Evolutionary conservation across 2,797 vertebrate genomes (phyloP), one percentile per base, ranked within the genome.

Genomic region (Carcharodon carcharias): DNA sequence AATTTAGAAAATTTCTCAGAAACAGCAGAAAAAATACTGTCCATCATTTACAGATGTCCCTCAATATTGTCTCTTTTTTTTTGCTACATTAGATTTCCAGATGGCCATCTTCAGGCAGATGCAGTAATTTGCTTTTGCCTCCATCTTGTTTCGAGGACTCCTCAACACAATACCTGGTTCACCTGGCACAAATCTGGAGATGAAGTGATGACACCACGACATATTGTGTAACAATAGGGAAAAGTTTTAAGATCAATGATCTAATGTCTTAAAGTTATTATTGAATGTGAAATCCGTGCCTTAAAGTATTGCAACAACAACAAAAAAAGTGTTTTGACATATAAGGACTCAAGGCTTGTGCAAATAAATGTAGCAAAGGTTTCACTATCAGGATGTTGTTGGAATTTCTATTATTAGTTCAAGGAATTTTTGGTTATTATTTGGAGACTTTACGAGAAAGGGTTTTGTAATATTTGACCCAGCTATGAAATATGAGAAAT

Each of bases 1-100:
- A 95, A 95, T 95, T 95, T 95, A 95, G 94, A 95, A 95, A 95
- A 95, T 58, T 77, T 95, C 69, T 95, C 94, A 95, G 94, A 95
- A 95, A 95, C 94, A 95, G 93, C 93, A 95, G 94, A 95, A 95
- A 95, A 95, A 95, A 95, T 95, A 95, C 94, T 95, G 94, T 77
- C 94, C 94, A 77, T 95, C 94, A 95, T 95, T 73, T 95, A 95
- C 94, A 95, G 94, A 95, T 77, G 94, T 77, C 94, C 94, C 94
- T 95, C 94, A 77, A 95, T 45, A 54, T 95, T 95, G 94, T 73
- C 45, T 95, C 50, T 95, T 95, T 95, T 95, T 94, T 95, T 95
- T 95, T 95, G 94, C 94, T 95, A 95, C 94, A 95, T 95, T 95
- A 77, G 94, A n/a, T 95, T 95, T 95, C 94, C 69, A 77, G 71